Percentiles rank a stretch among this genome's conserved stretches.
Evolutionary conservation across 2,797 vertebrate species (phyloP).

Genomic region (Gephyroberyx darwinii): DNA sequence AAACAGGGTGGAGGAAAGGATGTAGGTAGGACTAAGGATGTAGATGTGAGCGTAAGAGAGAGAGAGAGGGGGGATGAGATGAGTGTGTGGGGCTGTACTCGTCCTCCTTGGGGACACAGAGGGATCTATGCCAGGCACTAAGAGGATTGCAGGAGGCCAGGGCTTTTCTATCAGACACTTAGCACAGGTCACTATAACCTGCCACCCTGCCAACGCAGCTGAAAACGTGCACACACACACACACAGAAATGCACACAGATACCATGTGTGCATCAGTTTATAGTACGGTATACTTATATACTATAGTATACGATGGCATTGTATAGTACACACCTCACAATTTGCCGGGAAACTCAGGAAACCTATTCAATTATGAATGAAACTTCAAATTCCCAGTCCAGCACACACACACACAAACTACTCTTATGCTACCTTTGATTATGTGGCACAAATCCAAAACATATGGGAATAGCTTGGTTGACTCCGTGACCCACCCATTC

Average conservation of each 20-base stretch:
- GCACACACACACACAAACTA: not conserved
- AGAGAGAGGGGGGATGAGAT: conserved; percentile 28
- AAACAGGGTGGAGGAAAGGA: not conserved
- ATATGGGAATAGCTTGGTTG: too few species aligned
- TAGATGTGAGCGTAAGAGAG: conserved; percentile 53
- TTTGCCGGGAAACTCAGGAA: not conserved
- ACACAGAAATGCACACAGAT: not conserved
- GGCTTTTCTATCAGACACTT: conserved; percentile 80
- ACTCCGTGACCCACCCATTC: too few species aligned
- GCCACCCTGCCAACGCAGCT: conserved; percentile 39
- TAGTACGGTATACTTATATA: not conserved
- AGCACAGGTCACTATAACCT: conserved; percentile 76
- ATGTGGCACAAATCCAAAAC: not conserved
- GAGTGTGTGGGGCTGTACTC: conserved; percentile 50
- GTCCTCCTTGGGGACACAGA: conserved; percentile 70
- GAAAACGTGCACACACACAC: conserved; percentile 8
- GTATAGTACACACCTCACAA: not conserved
- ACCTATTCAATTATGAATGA: not conserved
- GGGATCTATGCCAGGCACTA: conserved; percentile 76
- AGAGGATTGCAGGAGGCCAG: conserved; percentile 79
- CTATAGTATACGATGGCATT: not conserved
- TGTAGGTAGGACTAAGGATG: conserved; percentile 20
- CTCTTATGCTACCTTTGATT: not conserved
- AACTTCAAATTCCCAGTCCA: not conserved
- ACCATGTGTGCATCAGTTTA: not conserved